A percentile compares a stretch with the other conserved stretches of the same genome.
These are phyloP conservation scores for Delichon dasypus DNA, from an alignment of 2,797 vertebrate genomes.

Conservation along the genomic window DNA sequence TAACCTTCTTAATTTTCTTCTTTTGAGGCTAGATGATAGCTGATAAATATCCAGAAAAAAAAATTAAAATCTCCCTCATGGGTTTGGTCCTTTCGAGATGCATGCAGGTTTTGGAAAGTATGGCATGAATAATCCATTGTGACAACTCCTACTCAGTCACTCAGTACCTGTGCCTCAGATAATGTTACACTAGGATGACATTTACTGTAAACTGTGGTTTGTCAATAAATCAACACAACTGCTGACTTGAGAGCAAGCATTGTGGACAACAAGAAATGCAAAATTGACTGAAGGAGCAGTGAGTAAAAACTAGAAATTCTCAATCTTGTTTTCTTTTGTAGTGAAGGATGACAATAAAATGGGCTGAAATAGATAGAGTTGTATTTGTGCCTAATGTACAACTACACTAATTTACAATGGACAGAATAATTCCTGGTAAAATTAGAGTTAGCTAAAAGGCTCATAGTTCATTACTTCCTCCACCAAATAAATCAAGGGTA, in stretches of 20 bases:
- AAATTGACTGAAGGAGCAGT: neutral
- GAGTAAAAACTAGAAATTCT: neutral
- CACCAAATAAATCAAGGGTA: neutral
- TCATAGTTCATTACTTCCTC: neutral
- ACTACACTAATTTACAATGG: neutral
- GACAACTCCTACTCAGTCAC: neutral
- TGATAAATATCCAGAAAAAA: neutral
- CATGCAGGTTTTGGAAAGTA: neutral
- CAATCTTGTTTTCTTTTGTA: neutral
- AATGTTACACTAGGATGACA: neutral
- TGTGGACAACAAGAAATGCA: neutral
- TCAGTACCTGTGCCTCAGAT: neutral
- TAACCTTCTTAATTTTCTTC: neutral
- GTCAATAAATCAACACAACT: conserved; percentile 18
- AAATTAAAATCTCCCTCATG: neutral
- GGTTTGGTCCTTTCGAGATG: neutral
- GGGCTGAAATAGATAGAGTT: neutral
- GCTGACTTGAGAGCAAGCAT: neutral
- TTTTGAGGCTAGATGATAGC: neutral
- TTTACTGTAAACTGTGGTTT: conserved; percentile 25
- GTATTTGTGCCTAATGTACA: neutral
- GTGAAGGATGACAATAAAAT: neutral
- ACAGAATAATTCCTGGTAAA: neutral
- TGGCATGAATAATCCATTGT: neutral
- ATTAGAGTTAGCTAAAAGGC: neutral